Conservation (phyloP, 2,888 invertebrate genomes). For the Cremastobaeus sp. region DNA sequence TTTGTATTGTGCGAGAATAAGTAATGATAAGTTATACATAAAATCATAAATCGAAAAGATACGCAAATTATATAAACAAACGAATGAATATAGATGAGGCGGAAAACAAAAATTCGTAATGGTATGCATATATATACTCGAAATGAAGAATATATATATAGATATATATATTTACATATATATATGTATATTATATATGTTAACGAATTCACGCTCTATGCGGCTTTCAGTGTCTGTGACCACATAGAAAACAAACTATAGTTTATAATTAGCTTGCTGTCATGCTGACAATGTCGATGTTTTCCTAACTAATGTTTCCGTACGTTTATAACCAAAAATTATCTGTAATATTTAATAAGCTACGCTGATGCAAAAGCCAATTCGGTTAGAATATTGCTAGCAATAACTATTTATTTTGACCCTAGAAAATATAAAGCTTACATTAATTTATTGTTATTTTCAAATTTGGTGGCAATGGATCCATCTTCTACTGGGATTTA, state of each 20-base stretch:
- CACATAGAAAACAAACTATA: constrained; percentile 57
- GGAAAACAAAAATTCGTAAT: constrained; percentile 39
- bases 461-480: too few relatives aligned
- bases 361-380: too few relatives aligned
- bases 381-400: too few relatives aligned
- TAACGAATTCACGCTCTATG: constrained; percentile 59
- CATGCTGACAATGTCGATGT: constrained; percentile 41
- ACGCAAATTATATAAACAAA: constrained; percentile 35
- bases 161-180: constrained; percentile 39
- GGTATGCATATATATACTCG: constrained; percentile 33
- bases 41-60: constrained; percentile 42
- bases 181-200: constrained; percentile 59
- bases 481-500: too few relatives aligned
- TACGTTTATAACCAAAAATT: constrained; percentile 2
- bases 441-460: too few relatives aligned
- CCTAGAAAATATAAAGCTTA: too few relatives aligned
- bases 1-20: constrained; percentile 45
- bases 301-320: constrained; percentile 7
- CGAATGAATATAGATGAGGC: constrained; percentile 35
- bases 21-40: constrained; percentile 35
- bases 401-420: too few relatives aligned
- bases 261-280: constrained; percentile 54
- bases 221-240: constrained; percentile 62
- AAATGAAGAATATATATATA: too few relatives aligned
- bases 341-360: too few relatives aligned